Conservation (phyloP, 2,888 invertebrate genomes). For the Pollenia amentaria region DNA sequence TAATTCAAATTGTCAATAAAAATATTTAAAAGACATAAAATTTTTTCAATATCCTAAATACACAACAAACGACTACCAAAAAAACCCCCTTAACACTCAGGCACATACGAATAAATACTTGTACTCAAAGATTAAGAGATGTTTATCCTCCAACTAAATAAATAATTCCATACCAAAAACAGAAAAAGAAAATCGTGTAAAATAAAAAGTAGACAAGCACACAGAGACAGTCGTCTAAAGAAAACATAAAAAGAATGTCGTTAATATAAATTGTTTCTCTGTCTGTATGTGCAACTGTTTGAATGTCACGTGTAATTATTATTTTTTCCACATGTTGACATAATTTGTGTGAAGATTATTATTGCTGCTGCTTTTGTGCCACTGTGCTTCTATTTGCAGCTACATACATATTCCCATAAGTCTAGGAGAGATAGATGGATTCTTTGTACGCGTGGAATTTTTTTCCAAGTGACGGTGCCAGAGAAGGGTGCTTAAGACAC, state of each 20-base stretch:
- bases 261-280: conserved; percentile 22
- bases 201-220: conserved; percentile 7
- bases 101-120: neutral
- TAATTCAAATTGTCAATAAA: conserved; percentile 65
- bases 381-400: neutral
- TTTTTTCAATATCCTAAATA: conserved; percentile 4
- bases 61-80: neutral
- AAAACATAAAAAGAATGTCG: neutral
- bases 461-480: conserved; percentile 5
- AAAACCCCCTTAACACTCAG: neutral
- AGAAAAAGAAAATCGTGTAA: conserved; percentile 8
- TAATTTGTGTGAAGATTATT: conserved; percentile 67
- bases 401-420: neutral
- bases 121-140: neutral
- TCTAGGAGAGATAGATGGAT: neutral
- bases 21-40: conserved; percentile 50
- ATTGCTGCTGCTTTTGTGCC: conserved; percentile 22
- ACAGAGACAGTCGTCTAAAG: neutral
- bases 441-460: neutral
- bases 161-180: neutral
- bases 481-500: conserved; percentile 46
- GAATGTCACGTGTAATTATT: conserved; percentile 71
- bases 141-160: conserved; percentile 24
- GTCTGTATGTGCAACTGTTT: neutral
- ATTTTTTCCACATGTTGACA: conserved; percentile 67